These are phyloP conservation scores for Drosophila mojavensis DNA, from an alignment of 1,140 invertebrate species.

Conservation along the genomic window DNA sequence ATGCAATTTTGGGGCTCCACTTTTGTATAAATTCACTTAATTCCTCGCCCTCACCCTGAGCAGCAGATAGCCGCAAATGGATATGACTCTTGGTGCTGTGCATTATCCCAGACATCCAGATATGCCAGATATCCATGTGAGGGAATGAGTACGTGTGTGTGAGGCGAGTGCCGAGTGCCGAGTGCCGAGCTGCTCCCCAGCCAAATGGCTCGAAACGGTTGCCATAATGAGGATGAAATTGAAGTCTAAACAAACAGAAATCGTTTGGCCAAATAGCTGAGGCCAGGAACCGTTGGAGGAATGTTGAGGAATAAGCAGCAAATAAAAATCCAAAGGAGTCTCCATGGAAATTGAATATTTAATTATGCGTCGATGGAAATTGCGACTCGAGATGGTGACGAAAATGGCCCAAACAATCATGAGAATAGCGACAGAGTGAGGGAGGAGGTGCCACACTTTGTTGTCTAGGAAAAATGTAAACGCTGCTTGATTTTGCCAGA, in stretches of 20 bases:
- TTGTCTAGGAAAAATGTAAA: conserved; percentile 45
- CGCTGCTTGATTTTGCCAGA: conserved; percentile 37
- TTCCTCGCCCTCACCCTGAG: conserved; percentile 34
- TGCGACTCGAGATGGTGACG: conserved; percentile 70
- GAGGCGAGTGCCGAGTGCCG: no score
- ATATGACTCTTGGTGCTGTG: conserved; percentile 61
- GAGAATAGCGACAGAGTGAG: conserved; percentile 3
- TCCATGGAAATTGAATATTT: conserved; percentile 77
- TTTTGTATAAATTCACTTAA: conserved; percentile 57
- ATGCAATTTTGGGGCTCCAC: conserved; percentile 40
- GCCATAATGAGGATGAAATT: conserved; percentile 67
- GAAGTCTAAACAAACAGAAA: conserved; percentile 67
- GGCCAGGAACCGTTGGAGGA: conserved; percentile 9
- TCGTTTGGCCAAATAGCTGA: conserved; percentile 10
- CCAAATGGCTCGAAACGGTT: conserved; percentile 39
- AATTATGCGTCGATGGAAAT: conserved; percentile 73
- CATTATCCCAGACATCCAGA: conserved; percentile 17
- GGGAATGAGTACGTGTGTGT: background rate
- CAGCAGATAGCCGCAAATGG: conserved; percentile 30
- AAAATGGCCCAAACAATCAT: conserved; percentile 58
- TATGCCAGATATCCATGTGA: conserved; percentile 16
- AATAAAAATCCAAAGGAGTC: conserved; percentile 56
- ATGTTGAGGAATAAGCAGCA: conserved; percentile 31
- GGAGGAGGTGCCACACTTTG: background rate
- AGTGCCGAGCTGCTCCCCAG: conserved; percentile 6